Evolutionary conservation across 2,113 vertebrate genomes (phyloP).

Genomic region (Dasyprocta punctata): DNA sequence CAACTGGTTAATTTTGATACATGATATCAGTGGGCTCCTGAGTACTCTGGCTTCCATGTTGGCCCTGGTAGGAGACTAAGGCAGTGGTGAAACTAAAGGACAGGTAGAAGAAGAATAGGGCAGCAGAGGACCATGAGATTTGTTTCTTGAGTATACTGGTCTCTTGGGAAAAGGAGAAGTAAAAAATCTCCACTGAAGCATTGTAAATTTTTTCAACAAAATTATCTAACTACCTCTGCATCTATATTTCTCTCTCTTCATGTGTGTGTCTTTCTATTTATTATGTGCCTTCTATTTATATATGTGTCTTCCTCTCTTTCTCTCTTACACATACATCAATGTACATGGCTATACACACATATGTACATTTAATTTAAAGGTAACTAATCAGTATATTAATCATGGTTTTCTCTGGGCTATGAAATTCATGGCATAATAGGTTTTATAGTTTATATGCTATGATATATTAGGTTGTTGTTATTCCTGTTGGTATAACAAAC

Average conservation of each 20-base stretch:
- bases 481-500: background rate
- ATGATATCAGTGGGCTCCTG: background rate
- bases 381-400: slow-evolving; percentile 19
- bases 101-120: background rate
- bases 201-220: background rate
- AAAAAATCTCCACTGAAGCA: background rate
- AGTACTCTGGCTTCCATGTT: background rate
- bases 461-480: background rate
- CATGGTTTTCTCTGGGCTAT: background rate
- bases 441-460: background rate
- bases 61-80: background rate
- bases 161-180: background rate
- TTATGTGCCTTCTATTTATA: too few relatives aligned
- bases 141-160: background rate
- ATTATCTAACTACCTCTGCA: background rate
- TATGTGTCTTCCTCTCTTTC: background rate
- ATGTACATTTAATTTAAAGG: background rate
- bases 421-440: background rate
- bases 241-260: background rate
- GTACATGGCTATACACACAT: background rate
- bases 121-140: too few relatives aligned
- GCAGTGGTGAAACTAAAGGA: background rate
- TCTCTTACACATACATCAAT: background rate
- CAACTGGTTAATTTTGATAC: background rate
- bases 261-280: background rate